These are phyloP conservation scores for Drosophila neonasuta DNA, from an alignment of 2,888 invertebrate genomes.

Conservation along the genomic window DNA sequence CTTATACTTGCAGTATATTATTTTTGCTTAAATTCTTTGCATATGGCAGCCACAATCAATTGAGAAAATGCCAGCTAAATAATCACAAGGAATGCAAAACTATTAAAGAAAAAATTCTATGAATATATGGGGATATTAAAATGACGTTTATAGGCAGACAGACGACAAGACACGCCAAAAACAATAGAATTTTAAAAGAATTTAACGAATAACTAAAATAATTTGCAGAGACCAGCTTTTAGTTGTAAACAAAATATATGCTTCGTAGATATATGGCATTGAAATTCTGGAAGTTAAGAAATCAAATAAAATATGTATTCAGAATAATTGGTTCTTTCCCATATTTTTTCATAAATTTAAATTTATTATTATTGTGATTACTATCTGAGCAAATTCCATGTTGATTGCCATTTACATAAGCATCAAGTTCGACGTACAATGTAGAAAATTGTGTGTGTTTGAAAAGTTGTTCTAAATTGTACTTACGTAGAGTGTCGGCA, in stretches of 20 bases:
- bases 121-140: not conserved
- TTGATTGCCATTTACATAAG: conserved; percentile 10
- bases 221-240: too few species aligned
- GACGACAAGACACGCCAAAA: not conserved
- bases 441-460: conserved; percentile 19
- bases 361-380: not conserved
- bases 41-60: not conserved
- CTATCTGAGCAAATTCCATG: conserved; percentile 7
- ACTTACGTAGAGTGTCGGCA: conserved; percentile 3
- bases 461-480: conserved; percentile 25
- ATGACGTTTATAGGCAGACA: not conserved
- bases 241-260: too few species aligned
- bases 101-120: not conserved
- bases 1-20: not conserved
- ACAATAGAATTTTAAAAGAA: not conserved
- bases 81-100: not conserved
- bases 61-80: conserved; percentile 2
- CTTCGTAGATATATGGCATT: not conserved
- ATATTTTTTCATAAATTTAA: not conserved
- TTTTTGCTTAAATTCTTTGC: not conserved
- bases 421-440: conserved; percentile 17
- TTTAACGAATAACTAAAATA: not conserved
- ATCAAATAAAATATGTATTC: not conserved
- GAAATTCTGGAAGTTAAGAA: too few species aligned
- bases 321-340: not conserved